These are phyloP conservation scores for Ondatra zibethicus DNA, from an alignment of 2,113 vertebrate genomes.

Conservation along the genomic window DNA sequence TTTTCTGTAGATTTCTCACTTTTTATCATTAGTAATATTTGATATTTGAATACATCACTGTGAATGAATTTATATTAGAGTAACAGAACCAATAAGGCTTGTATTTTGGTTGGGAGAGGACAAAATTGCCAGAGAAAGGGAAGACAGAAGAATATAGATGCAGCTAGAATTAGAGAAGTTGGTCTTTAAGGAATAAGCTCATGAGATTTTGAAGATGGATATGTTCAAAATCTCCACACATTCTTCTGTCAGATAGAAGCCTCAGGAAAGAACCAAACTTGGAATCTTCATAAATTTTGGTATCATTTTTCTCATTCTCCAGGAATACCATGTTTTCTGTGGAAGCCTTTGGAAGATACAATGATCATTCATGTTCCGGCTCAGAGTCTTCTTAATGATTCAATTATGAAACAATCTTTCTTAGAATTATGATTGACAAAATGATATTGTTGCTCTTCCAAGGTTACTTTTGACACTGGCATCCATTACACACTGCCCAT, in stretches of 20 bases:
- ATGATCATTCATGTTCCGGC: background rate
- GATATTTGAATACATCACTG: background rate
- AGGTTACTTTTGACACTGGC: background rate
- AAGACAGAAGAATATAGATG: background rate
- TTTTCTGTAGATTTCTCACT: background rate
- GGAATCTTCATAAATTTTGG: background rate
- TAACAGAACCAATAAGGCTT: background rate
- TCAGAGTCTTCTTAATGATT: no score
- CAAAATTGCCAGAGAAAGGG: background rate
- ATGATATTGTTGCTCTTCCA: no score
- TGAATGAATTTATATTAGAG: background rate
- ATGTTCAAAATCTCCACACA: background rate
- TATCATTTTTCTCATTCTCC: background rate
- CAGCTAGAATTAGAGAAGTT: background rate
- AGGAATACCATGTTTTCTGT: background rate
- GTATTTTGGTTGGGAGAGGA: background rate
- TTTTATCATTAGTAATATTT: background rate
- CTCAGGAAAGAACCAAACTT: background rate
- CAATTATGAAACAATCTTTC: background rate
- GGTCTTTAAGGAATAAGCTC: background rate
- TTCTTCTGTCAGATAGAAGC: background rate
- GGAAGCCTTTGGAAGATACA: background rate
- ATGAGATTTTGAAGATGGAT: background rate
- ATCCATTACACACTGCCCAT: background rate
- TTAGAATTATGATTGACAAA: background rate